Percentiles rank a stretch among this genome's conserved stretches.
phyloP scores from a whole-genome alignment of 2,113 vertebrate species.

The Hydropotes inermis region DNA sequence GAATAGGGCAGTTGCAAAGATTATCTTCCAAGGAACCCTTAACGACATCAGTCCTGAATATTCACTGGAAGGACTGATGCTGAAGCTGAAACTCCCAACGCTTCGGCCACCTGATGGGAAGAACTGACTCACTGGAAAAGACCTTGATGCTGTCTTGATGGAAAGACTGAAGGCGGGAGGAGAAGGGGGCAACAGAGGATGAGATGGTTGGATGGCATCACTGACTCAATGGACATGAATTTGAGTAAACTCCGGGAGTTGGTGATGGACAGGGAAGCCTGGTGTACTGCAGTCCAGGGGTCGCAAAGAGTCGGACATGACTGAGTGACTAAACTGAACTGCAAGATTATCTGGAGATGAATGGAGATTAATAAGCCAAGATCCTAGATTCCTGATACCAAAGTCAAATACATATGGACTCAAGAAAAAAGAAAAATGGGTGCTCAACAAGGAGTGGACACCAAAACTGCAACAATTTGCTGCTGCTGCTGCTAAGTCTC shows the following conservation, averaged over 20 bases:
- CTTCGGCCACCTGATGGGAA: not conserved
- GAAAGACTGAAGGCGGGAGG: not conserved
- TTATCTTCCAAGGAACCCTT: not conserved
- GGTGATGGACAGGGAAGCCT: not conserved
- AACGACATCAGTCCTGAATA: not conserved
- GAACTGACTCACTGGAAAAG: not conserved
- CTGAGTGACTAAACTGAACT: not conserved
- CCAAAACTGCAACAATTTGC: fast-evolving
- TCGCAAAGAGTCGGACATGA: not conserved
- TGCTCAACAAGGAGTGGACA: fast-evolving
- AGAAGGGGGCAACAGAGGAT: not conserved
- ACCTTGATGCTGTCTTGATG: not conserved
- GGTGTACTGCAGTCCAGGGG: not conserved
- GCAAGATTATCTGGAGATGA: not conserved
- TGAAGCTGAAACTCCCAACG: not conserved
- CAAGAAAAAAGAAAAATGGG: not conserved
- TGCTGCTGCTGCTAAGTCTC: too few relatives aligned
- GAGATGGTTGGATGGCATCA: not conserved
- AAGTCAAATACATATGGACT: fast-evolving
- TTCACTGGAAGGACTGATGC: not conserved
- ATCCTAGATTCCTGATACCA: too few relatives aligned
- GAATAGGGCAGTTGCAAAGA: fast-evolving
- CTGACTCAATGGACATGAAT: not conserved
- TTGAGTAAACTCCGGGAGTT: not conserved
- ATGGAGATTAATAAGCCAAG: fast-evolving